Conservation (phyloP, 2,797 vertebrate genomes). For the Jordanella pulchra region DNA sequence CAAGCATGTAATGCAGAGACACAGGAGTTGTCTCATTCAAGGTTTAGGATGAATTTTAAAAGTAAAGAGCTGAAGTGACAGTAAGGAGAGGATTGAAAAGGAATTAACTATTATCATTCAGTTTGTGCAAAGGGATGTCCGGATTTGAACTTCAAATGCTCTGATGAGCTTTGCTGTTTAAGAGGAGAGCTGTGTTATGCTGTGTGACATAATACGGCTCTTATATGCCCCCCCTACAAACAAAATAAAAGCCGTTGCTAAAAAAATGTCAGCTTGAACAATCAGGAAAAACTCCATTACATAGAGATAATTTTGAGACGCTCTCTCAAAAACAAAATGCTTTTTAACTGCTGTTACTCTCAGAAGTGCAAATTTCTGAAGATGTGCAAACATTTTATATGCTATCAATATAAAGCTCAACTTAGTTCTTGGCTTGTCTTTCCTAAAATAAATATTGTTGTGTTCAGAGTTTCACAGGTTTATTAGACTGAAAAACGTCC, state of each 20-base stretch:
- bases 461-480: too few relatives aligned
- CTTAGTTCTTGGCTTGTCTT: too few relatives aligned
- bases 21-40: constrained; percentile 5
- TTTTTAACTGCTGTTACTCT: too few relatives aligned
- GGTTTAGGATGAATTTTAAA: constrained; percentile 24
- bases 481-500: too few relatives aligned
- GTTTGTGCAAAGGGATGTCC: not conserved
- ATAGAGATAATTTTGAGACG: too few relatives aligned
- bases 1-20: constrained; percentile 33
- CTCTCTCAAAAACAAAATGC: too few relatives aligned
- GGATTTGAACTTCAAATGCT: constrained; percentile 10
- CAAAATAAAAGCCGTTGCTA: constrained; percentile 40
- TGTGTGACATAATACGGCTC: constrained; percentile 33
- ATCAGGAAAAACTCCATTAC: constrained; percentile 1
- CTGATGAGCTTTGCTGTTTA: not conserved
- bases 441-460: too few relatives aligned
- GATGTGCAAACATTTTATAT: too few relatives aligned
- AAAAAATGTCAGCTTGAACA: constrained; percentile 18
- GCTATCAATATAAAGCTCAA: too few relatives aligned
- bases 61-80: constrained; percentile 20
- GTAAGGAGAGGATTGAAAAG: constrained; percentile 18
- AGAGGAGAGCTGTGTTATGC: constrained; percentile 7
- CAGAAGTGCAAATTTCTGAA: too few relatives aligned
- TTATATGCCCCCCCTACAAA: constrained; percentile 31
- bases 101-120: constrained; percentile 32